These are phyloP conservation scores for Cervus canadensis DNA, from an alignment of 2,113 vertebrate species.

Conservation along the genomic window DNA sequence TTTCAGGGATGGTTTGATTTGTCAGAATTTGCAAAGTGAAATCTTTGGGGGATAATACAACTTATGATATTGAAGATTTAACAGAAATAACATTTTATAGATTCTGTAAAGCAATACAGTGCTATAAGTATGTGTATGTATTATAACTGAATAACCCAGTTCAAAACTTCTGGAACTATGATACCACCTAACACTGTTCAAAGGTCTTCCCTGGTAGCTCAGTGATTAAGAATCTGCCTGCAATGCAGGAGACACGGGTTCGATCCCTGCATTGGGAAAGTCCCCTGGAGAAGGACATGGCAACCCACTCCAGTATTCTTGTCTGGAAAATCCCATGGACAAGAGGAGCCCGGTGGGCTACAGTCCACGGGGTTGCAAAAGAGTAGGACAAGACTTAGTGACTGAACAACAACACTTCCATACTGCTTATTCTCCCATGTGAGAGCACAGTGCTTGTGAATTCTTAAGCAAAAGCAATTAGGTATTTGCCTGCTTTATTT, in stretches of 20 bases:
- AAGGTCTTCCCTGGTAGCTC: not conserved
- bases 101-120: not conserved
- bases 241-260: not conserved
- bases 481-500: not conserved
- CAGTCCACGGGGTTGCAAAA: not conserved
- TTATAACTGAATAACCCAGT: not conserved
- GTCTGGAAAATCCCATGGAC: not conserved
- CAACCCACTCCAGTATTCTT: not conserved
- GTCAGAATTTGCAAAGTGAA: not conserved
- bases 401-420: not conserved
- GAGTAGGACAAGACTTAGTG: not conserved
- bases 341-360: not conserved
- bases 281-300: not conserved
- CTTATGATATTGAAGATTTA: not conserved
- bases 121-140: not conserved
- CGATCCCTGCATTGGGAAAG: not conserved
- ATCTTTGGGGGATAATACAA: not conserved
- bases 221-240: not conserved
- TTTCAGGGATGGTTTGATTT: not conserved
- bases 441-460: not conserved
- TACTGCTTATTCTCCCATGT: fast-evolving
- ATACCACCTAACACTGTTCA: not conserved
- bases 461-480: not conserved
- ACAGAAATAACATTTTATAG: not conserved
- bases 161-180: not conserved